Evolutionary conservation across 2,888 invertebrate genomes (phyloP).

Genomic region (Hyppa rectilinea): DNA sequence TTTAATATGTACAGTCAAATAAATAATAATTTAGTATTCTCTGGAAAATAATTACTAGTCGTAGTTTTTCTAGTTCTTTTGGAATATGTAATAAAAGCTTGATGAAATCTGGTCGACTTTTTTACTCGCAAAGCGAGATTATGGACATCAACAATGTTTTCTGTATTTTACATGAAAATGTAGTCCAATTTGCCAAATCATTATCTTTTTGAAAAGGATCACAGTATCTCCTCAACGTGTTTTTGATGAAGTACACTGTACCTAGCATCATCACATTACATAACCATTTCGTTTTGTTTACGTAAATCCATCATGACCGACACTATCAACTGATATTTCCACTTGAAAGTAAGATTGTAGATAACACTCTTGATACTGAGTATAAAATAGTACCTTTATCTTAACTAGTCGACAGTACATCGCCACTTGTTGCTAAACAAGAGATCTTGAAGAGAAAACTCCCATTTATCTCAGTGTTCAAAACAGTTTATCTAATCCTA

Average conservation of each 20-base stretch:
- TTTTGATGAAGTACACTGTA: background rate
- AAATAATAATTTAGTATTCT: slow-evolving; percentile 11
- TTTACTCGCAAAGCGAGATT: background rate
- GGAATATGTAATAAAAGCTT: background rate
- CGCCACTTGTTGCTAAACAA: slow-evolving; percentile 58
- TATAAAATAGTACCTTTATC: slow-evolving; percentile 59
- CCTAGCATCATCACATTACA: slow-evolving; percentile 13
- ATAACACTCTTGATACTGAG: slow-evolving; percentile 46
- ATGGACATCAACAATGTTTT: background rate
- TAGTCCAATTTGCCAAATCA: background rate
- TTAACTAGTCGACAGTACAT: slow-evolving; percentile 46
- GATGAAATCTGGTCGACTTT: no score
- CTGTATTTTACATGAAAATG: background rate
- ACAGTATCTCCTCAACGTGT: background rate
- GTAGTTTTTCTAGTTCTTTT: slow-evolving; percentile 8
- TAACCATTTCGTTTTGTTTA: slow-evolving; percentile 44
- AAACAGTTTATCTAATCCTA: slow-evolving; percentile 54
- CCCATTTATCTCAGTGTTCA: slow-evolving; percentile 44
- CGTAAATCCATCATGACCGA: slow-evolving; percentile 49
- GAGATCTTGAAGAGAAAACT: slow-evolving; percentile 38
- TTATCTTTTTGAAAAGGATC: no score
- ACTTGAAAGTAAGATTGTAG: slow-evolving; percentile 53
- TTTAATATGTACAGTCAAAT: slow-evolving; percentile 15
- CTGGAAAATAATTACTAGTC: background rate
- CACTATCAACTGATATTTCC: slow-evolving; percentile 56